A percentile compares a stretch with the other conserved stretches of the same genome.
phyloP scores from a whole-genome alignment of 2,888 invertebrate species.

The Dioctria rufipes region DNA sequence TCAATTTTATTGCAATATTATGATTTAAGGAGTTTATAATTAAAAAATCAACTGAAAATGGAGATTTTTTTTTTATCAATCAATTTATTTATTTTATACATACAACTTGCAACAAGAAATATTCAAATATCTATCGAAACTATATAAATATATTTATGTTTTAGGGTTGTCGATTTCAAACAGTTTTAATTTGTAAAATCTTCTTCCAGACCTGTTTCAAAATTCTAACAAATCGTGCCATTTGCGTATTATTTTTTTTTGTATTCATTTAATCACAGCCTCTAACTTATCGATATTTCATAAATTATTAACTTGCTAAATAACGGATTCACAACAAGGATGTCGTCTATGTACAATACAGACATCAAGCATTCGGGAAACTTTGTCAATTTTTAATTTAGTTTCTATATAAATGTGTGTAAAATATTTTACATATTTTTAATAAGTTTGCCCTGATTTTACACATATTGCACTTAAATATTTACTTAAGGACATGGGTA shows the following conservation, averaged over 20 bases:
- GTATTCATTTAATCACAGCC: conserved; percentile 51
- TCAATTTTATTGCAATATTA: no score
- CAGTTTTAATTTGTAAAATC: conserved; percentile 36
- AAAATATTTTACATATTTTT: conserved; percentile 17
- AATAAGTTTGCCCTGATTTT: conserved; percentile 43
- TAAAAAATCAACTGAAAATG: no score
- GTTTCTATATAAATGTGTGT: neutral
- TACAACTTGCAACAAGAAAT: conserved; percentile 50
- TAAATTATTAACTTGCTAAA: conserved; percentile 30
- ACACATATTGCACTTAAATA: neutral
- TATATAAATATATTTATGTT: neutral
- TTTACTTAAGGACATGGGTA: conserved; percentile 25
- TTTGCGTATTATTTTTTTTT: conserved; percentile 24
- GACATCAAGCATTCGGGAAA: conserved; percentile 32
- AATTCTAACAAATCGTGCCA: conserved; percentile 34
- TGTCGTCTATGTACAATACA: neutral
- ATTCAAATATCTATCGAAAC: conserved; percentile 52
- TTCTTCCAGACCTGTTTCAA: conserved; percentile 32
- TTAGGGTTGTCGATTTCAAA: conserved; percentile 37
- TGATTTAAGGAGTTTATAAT: no score
- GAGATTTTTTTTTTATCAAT: conserved; percentile 2
- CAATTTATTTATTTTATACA: conserved; percentile 35
- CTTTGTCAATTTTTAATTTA: neutral
- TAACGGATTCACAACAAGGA: neutral
- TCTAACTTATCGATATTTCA: conserved; percentile 49